Evolutionary conservation across 2,797 vertebrate species (phyloP), one percentile per base, ranked within the genome.

Genomic region (Babyrousa celebensis): DNA sequence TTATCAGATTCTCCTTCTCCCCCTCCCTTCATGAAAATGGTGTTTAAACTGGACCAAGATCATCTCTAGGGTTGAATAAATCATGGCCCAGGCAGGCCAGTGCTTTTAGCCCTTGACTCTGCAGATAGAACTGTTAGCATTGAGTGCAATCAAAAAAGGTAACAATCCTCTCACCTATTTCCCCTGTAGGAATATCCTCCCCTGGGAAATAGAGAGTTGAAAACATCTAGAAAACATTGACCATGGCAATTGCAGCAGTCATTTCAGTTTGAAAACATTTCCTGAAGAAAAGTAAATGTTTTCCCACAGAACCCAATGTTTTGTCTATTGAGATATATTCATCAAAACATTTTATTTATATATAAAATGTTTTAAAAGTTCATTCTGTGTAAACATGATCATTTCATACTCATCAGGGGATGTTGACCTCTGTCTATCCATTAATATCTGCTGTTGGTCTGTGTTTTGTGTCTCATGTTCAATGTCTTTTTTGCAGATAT

Each of bases 401-500:
- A 67, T 85, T 15, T 36, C 1, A 7, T 2, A 63, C 94, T 95
- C 93, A 93, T 71, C 48, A 1, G 71, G 89, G 5, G 43, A 21
- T 87, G 58, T 25, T 14, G 65, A 0, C 0, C 77, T 85, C 58
- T 94, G 67, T 63, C 89, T 89, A 67, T 68, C 52, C 97, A 84
- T 86, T 16, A 0, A 27, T 72, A 27, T 21, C 60, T 74, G 78
- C 32, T 89, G 89, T 94, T 71, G 91, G 96, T 97, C 85, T 60
- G 56, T 93, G 72, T 91, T 91, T 95, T 96, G 92, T 96, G 92
- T 95, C 98, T 99, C 95, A 98, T 75, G 80, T 68, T 70, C 96
- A 68, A 89, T 96, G 91, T 98, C 97, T 98, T 93, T 97, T 97
- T 97, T 98, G 71, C 99, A 99, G 99, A 99, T 98, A 98, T 99